Conservation (phyloP, 2,113 vertebrate species). For the Colistium nudipinnis region DNA sequence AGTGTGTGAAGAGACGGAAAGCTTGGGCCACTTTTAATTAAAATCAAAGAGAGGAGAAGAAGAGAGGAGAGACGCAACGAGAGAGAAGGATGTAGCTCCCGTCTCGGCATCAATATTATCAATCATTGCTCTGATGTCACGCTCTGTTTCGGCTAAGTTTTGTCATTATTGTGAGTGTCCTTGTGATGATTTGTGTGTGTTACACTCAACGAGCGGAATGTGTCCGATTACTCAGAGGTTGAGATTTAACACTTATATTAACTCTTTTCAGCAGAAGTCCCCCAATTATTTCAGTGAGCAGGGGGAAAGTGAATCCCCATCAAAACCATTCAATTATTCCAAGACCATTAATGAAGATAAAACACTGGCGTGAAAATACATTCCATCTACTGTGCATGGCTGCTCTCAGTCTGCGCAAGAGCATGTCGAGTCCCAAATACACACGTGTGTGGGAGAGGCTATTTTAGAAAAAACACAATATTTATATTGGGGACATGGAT, state of each 20-base stretch:
- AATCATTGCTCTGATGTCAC: slow-evolving; percentile 31
- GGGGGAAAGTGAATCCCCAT: slow-evolving; percentile 40
- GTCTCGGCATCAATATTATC: slow-evolving; percentile 35
- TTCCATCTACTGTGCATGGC: slow-evolving; percentile 51
- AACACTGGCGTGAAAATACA: slow-evolving; percentile 52
- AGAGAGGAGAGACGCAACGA: background rate
- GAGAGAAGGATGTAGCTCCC: slow-evolving; percentile 1
- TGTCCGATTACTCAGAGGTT: too few relatives aligned
- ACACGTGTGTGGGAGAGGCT: slow-evolving; percentile 38
- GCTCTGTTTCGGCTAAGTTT: slow-evolving; percentile 15
- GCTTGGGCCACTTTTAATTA: slow-evolving; percentile 44
- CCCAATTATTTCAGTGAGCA: slow-evolving; percentile 33
- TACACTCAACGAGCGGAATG: too few relatives aligned
- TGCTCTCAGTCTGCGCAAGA: slow-evolving; percentile 48
- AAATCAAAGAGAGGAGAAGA: slow-evolving; percentile 17
- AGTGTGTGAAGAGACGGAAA: background rate
- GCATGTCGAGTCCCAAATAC: slow-evolving; percentile 34
- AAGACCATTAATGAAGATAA: slow-evolving; percentile 43
- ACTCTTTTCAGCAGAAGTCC: slow-evolving; percentile 13
- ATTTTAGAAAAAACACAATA: slow-evolving; percentile 34
- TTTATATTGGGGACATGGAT: slow-evolving; percentile 27
- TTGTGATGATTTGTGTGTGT: background rate
- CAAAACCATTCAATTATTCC: slow-evolving; percentile 38
- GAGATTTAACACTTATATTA: too few relatives aligned
- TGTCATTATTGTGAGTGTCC: slow-evolving; percentile 32